Percentiles rank a stretch among this genome's conserved stretches.
These are phyloP conservation scores for Poliocrania exsul DNA, from an alignment of 2,797 vertebrate genomes.

Conservation along the genomic window DNA sequence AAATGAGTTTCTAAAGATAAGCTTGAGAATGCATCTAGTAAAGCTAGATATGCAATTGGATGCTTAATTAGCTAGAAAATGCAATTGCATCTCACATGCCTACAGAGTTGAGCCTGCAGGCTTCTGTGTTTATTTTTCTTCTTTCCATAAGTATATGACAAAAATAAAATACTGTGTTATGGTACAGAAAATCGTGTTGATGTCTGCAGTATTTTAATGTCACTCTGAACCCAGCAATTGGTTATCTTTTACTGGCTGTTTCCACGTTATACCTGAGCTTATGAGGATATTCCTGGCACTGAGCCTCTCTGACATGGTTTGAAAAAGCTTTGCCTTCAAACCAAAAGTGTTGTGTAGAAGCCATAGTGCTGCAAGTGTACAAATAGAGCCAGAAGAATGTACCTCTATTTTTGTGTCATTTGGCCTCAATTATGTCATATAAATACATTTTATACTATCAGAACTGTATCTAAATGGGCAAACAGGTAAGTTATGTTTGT, in stretches of 20 bases:
- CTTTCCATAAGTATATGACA: neutral
- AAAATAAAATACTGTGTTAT: neutral
- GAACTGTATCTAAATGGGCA: neutral
- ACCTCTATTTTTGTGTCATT: neutral
- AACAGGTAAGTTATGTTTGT: rapidly evolving
- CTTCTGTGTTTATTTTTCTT: neutral
- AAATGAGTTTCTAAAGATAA: neutral
- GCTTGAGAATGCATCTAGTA: neutral
- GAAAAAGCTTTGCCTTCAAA: neutral
- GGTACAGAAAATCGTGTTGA: neutral
- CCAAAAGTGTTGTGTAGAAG: neutral
- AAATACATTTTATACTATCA: neutral
- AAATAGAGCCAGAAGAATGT: neutral
- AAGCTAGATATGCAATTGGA: neutral
- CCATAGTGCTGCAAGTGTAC: neutral
- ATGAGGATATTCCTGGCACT: neutral
- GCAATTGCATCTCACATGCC: neutral
- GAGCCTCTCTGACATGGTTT: neutral
- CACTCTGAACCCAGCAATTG: neutral
- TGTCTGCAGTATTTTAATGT: neutral
- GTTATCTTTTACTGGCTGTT: neutral
- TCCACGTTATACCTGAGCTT: neutral
- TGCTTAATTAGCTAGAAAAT: constrained; percentile 32
- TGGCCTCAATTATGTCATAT: neutral
- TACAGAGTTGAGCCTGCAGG: neutral